Conservation (phyloP, 2,113 vertebrate genomes). For the Excalfactoria chinensis region DNA sequence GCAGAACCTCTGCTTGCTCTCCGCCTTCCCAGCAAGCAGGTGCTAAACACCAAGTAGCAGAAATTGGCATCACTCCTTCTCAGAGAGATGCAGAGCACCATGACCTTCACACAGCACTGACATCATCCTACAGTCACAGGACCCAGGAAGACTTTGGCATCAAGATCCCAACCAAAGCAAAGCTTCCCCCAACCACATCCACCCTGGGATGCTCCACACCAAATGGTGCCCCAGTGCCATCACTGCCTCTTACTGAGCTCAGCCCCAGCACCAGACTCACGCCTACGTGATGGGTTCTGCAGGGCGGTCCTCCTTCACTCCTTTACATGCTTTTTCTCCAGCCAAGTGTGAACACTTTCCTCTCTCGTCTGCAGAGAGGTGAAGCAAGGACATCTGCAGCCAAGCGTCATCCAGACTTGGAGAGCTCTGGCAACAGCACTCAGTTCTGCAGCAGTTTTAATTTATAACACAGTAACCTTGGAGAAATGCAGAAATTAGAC, state of each 20-base stretch:
- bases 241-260: background rate
- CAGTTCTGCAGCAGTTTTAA: background rate
- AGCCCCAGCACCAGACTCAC: background rate
- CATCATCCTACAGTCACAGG: accelerated
- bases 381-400: slow-evolving; percentile 54
- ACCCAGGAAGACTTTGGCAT: background rate
- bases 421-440: background rate
- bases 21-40: background rate
- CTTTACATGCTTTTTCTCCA: background rate
- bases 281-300: background rate
- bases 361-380: background rate
- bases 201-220: background rate
- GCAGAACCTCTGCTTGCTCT: background rate
- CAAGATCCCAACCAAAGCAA: background rate
- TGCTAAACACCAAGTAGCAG: background rate
- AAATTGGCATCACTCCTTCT: background rate
- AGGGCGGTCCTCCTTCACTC: background rate
- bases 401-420: background rate
- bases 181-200: background rate
- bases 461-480: background rate
- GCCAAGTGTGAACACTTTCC: background rate
- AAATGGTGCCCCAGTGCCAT: background rate
- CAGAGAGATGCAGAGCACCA: accelerated
- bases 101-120: accelerated
- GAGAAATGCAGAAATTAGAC: background rate